A percentile compares a stretch with the other conserved stretches of the same genome.
phyloP scores from a whole-genome alignment of 2,113 vertebrate species.

The Cranoglanis bouderius region DNA sequence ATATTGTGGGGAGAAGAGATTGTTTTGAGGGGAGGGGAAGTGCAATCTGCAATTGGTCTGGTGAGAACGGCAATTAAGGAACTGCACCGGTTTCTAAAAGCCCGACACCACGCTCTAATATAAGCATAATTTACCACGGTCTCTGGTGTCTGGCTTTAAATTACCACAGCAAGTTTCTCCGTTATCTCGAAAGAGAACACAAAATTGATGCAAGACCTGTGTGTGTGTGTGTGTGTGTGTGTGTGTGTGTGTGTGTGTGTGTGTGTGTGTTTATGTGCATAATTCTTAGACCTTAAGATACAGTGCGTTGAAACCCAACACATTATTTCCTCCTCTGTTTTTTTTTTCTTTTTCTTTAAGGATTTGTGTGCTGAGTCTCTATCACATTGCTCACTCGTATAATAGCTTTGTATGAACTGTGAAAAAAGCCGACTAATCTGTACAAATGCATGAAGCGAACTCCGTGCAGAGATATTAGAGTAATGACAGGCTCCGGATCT shows the following conservation, averaged over 20 bases:
- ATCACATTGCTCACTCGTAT: slow-evolving; percentile 14
- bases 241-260: slow-evolving; percentile 12
- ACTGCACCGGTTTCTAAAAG: slow-evolving; percentile 71
- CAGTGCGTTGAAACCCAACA: neutral
- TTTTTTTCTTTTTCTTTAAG: slow-evolving; percentile 7
- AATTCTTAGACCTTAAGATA: slow-evolving; percentile 4
- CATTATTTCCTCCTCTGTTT: slow-evolving; percentile 23
- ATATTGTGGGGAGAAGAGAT: slow-evolving; percentile 74
- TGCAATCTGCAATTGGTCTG: slow-evolving; percentile 79
- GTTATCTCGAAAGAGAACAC: slow-evolving; percentile 43
- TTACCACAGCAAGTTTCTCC: slow-evolving; percentile 64
- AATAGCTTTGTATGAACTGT: slow-evolving; percentile 48
- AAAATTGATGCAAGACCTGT: slow-evolving; percentile 26
- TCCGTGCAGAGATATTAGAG: slow-evolving; percentile 27
- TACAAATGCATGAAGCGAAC: slow-evolving; percentile 54
- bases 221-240: slow-evolving; percentile 16
- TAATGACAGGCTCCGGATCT: slow-evolving; percentile 32
- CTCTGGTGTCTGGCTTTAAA: slow-evolving; percentile 71
- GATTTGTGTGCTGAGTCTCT: slow-evolving; percentile 37
- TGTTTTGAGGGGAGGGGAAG: slow-evolving; percentile 69
- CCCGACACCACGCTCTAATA: slow-evolving; percentile 71
- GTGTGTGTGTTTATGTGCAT: slow-evolving; percentile 20
- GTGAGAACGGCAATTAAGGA: slow-evolving; percentile 80
- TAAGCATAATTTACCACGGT: slow-evolving; percentile 72
- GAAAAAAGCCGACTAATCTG: slow-evolving; percentile 40